Evolutionary conservation across 2,888 invertebrate species (phyloP), one percentile per base, ranked within the genome.

Genomic region (Ophioninae sp.): DNA sequence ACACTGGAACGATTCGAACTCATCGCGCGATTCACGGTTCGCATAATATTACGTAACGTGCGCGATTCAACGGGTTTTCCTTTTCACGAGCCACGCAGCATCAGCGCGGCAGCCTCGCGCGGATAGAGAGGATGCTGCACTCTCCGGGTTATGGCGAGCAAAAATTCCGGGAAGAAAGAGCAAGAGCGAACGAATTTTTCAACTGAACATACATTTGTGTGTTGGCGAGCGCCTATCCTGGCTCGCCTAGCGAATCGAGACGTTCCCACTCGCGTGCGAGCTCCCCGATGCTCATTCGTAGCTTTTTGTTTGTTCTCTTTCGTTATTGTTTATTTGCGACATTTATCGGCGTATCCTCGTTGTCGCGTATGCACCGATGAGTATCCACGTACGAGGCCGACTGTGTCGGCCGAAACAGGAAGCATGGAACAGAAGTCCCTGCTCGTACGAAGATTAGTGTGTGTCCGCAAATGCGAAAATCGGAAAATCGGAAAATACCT

Each of bases 31-130:
- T 88, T 91, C 87, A 87, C 89, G 87, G 87, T 87, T 89, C 88
- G 87, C 90, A 89, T 88, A 90, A 90, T 89, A 85, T 90, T 90
- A 90, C 88, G 88, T 89, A 90, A 90, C 88, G 87, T 86, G 86
- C 67, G 76, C 88, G 88, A 90, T 89, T 87, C 86, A 86, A 83
- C 87, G 88, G 86, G 58, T 75, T 85, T 84, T 88, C 86, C 88
- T 89, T 89, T 90, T 90, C 89, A 89, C 86, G 87, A 87, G 87
- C 87, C 81, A 86, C 83, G 83, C 79, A 71, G 86, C 77, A 81
- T 78, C 78, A 76, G 68, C 81, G 63, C 41, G 30, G 30, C 30
- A 30, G 30, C 30, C 30, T 30, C 30, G 30, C 30, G 30, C 30
- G 30, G 30, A 30, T 73, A 30, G 30, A 30, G 30, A 30, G 44